Base-by-base conservation (phyloP, 53 echinoderm and acorn worm species). In the Echinarachnius parma region DNA sequence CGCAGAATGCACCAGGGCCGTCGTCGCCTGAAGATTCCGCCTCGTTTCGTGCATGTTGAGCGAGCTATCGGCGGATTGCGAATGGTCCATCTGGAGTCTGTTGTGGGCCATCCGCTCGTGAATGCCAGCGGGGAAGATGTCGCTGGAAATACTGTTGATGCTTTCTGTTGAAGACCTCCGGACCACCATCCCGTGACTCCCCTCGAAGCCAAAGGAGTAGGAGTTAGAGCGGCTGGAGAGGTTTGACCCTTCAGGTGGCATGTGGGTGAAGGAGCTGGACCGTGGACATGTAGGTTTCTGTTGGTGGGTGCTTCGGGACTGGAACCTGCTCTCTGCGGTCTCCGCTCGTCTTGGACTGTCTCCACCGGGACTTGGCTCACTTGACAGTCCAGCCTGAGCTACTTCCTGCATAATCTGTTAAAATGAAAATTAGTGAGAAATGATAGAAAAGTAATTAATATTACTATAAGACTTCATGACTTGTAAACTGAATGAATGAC, bases 361-460 rank as follows among this genome's bases (percentile, higher is more conserved):
- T 64, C 76, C 28, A n/a, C 57, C 28, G 23, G 56, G 18, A 34
- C 44, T 72, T 14, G 74, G 39, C n/a, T 72, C 74, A 42, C 16
- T 56, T 65, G 64, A 56, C 36, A 77, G 31, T 59, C 76, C 59
- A 61, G 59, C 77, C 53, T 67, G 77, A 26, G 91, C 88, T 71
- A 98, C 98, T 62, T 98, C 98, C 62, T 92, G 88, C 98, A 98
- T 98, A 39, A 91, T 88, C 91, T 98, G 86, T 34, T n/a, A n/a
- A n/a, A 19, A 46, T 48, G 48, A 36, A 66, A 52, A 75, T 1
- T 15, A 46, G 22, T 53, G 20, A 52, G 3, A 28, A 53, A 65
- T 26, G 18, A 57, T 24, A 9, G 27, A 63, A 47, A 4, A 28
- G 3, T 3, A 47, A 65, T 27, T 5, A 21, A 44, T 13, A 9